Percentiles rank a stretch among this genome's conserved stretches.
These are phyloP conservation scores for Drosophila ercepeae DNA, from an alignment of 1,140 invertebrate species.

Conservation along the genomic window DNA sequence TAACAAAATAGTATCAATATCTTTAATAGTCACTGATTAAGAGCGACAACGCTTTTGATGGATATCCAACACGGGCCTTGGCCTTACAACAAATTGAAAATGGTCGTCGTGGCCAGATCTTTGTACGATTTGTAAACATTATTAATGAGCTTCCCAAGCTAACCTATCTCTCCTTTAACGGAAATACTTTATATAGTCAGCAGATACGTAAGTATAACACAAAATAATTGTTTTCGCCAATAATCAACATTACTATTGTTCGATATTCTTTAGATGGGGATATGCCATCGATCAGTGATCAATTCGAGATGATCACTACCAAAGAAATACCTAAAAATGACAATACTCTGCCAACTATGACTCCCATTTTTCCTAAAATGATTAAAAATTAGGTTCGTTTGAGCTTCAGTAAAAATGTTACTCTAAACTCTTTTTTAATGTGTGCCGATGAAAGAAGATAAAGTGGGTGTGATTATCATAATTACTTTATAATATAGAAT, in stretches of 20 bases:
- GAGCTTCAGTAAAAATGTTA: too few relatives aligned
- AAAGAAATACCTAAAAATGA: neutral
- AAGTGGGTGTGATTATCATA: too few relatives aligned
- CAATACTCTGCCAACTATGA: neutral
- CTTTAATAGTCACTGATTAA: neutral
- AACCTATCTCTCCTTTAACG: neutral
- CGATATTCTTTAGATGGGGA: neutral
- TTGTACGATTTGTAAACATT: neutral
- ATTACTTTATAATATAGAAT: too few relatives aligned
- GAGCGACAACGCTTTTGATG: neutral
- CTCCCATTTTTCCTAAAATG: neutral
- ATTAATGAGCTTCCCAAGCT: neutral
- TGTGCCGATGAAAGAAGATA: too few relatives aligned
- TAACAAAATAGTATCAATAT: neutral
- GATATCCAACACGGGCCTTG: neutral
- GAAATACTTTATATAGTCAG: neutral
- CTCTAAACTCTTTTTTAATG: too few relatives aligned
- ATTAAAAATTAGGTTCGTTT: neutral
- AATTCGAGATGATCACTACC: neutral
- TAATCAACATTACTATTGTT: neutral
- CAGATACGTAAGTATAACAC: neutral
- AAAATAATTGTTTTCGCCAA: neutral
- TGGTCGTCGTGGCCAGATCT: neutral
- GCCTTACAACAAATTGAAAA: neutral
- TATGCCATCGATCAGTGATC: neutral